Percentiles rank a stretch among this genome's conserved stretches.
Evolutionary conservation across 2,888 invertebrate species (phyloP).

Genomic region (Leptopilina drosophilae): DNA sequence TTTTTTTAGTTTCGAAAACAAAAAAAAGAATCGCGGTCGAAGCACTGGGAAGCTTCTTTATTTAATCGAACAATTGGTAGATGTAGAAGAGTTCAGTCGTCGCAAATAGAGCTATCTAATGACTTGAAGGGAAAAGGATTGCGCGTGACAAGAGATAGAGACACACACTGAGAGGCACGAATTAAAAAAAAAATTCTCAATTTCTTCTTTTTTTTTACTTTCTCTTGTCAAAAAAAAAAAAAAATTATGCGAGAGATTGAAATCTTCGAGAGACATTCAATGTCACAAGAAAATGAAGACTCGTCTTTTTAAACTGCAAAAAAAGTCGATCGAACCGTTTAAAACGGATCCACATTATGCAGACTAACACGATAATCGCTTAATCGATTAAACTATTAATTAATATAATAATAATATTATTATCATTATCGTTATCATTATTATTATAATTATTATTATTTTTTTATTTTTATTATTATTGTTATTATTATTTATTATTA

Average conservation of each 20-base stretch:
- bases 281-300: slow-evolving; percentile 19
- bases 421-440: slow-evolving; percentile 59
- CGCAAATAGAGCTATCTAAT: slow-evolving; percentile 43
- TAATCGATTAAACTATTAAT: slow-evolving; percentile 74
- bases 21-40: slow-evolving; percentile 58
- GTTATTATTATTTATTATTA: slow-evolving; percentile 59
- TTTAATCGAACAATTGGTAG: slow-evolving; percentile 43
- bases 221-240: no score
- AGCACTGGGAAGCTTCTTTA: slow-evolving; percentile 53
- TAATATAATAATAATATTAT: slow-evolving; percentile 71
- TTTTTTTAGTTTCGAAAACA: slow-evolving; percentile 38
- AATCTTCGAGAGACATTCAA: slow-evolving; percentile 28
- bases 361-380: slow-evolving; percentile 70
- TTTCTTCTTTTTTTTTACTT: neutral
- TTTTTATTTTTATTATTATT: slow-evolving; percentile 52
- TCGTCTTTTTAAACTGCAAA: slow-evolving; percentile 18
- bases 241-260: no score
- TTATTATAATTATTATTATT: slow-evolving; percentile 52
- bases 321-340: slow-evolving; percentile 62
- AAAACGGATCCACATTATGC: slow-evolving; percentile 72
- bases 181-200: neutral
- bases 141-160: slow-evolving; percentile 39
- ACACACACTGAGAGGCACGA: slow-evolving; percentile 25
- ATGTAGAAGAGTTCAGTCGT: slow-evolving; percentile 40
- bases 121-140: slow-evolving; percentile 39